Evolutionary conservation across 2,888 invertebrate species (phyloP), one percentile per base, ranked within the genome.

Genomic region (Selenia dentaria): DNA sequence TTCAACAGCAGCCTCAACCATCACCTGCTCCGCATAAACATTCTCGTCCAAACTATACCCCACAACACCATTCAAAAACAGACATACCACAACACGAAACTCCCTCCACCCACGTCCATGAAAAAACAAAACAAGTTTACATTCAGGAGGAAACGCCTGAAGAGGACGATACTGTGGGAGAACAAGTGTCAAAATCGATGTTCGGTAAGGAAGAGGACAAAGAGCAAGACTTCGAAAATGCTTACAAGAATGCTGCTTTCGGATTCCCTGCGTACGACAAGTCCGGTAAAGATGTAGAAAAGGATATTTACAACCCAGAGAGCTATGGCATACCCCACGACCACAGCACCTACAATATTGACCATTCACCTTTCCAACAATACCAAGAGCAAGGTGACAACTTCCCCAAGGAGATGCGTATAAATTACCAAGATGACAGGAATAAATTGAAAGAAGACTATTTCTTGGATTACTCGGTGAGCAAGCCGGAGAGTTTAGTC

Each of bases 181-280:
- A 83, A 56, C 74, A 84, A 53, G 64, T 78, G 41, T 68, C 70
- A 35, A 76, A 74, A 16, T 74, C 80, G 62, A 73, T 76, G 49
- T 62, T 78, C 0, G 72, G 75, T 13, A 70, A 75, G n/a, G 82
- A 85, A 47, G 80, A 82, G 55, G 83, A 88, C 37, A 83, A 71
- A 28, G 91, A 91, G 59, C 79, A 91, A 61, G 81, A 87, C 50
- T 91, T 91, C 55, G 89, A 91, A 54, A 83, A 82, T 34, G 83
- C 81, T 1, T 91, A 91, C 40, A 79, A 86, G 62, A 70, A 87
- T 38, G 78, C 91, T 9, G 88, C 91, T 0, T 70, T 72, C 38
- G 90, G 89, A 3, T 91, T 91, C 46, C 85, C 85, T 9, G 83
- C 82, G 0, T 89, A 76, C 36, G 71, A 76, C 8, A 67, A 75